phyloP scores from a whole-genome alignment of 1,140 invertebrate species.

The Sinella curviseta region DNA sequence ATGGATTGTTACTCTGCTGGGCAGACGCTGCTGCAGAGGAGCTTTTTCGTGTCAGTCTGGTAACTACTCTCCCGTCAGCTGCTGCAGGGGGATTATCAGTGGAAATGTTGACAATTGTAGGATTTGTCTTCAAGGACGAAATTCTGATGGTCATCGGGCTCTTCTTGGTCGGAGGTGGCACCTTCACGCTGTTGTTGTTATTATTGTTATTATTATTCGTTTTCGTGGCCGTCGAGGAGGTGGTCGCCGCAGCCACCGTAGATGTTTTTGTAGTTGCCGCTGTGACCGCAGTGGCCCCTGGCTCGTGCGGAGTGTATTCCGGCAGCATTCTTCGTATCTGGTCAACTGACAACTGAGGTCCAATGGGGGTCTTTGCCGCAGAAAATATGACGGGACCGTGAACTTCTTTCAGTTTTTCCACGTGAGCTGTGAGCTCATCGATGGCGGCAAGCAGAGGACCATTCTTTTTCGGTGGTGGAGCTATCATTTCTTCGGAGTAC shows the following conservation, averaged over 20 bases:
- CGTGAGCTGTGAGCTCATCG: conserved; percentile 72
- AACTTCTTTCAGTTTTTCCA: conserved; percentile 68
- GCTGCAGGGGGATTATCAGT: neutral
- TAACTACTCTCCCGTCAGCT: conserved; percentile 3
- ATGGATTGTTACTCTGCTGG: neutral
- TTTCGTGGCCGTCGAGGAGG: neutral
- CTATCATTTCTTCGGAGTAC: conserved; percentile 69
- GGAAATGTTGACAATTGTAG: conserved; percentile 43
- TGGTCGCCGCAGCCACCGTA: too few relatives aligned
- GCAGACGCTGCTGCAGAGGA: conserved; percentile 57
- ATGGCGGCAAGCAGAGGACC: conserved; percentile 66
- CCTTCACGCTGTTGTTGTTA: neutral
- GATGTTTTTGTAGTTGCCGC: neutral
- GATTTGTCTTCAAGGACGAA: conserved; percentile 47
- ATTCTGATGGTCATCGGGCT: conserved; percentile 44
- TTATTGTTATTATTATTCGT: neutral
- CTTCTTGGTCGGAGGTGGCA: neutral
- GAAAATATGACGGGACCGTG: conserved; percentile 79
- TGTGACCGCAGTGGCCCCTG: neutral
- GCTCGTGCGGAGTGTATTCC: conserved; percentile 1
- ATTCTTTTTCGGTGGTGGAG: conserved; percentile 64
- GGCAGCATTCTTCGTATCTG: conserved; percentile 44
- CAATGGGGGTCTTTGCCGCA: conserved; percentile 65
- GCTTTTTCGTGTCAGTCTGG: conserved; percentile 34
- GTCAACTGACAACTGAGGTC: conserved; percentile 24